phyloP scores from a whole-genome alignment of 2,888 invertebrate species.

The Cheilosia impressa region DNA sequence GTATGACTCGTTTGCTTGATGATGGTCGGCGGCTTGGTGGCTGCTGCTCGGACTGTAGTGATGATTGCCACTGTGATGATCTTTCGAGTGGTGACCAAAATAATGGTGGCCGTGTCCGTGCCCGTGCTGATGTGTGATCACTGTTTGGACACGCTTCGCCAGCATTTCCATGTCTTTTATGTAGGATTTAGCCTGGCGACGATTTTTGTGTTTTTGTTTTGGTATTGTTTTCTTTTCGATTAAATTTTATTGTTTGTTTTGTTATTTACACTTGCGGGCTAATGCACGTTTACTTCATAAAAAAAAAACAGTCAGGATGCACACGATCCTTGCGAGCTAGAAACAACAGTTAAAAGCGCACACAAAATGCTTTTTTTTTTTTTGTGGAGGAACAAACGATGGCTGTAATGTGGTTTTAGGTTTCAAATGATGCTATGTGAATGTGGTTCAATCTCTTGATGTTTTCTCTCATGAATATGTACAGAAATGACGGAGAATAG shows the following conservation, averaged over 20 bases:
- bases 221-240: slow-evolving; percentile 25
- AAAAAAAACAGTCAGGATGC: slow-evolving; percentile 54
- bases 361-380: slow-evolving; percentile 52
- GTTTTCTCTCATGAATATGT: slow-evolving; percentile 39
- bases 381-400: slow-evolving; percentile 36
- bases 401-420: slow-evolving; percentile 42
- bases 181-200: slow-evolving; percentile 81
- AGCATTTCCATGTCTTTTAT: slow-evolving; percentile 82
- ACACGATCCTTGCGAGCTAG: slow-evolving; percentile 64
- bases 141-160: slow-evolving; percentile 82
- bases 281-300: slow-evolving; percentile 42
- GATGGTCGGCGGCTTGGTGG: slow-evolving; percentile 78
- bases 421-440: slow-evolving; percentile 19
- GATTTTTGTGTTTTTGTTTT: slow-evolving; percentile 58
- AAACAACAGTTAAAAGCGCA: slow-evolving; percentile 67
- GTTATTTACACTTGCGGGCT: slow-evolving; percentile 70
- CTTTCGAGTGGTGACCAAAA: slow-evolving; percentile 66
- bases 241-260: slow-evolving; percentile 29
- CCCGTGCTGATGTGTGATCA: slow-evolving; percentile 81
- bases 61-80: slow-evolving; percentile 76
- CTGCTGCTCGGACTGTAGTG: slow-evolving; percentile 80
- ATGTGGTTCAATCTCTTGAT: slow-evolving; percentile 24
- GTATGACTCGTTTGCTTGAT: slow-evolving; percentile 81
- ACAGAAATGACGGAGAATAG: slow-evolving; percentile 24
- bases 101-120: slow-evolving; percentile 78